Base-by-base conservation (phyloP, 2,113 vertebrate genomes). In the Ameiurus melas region DNA sequence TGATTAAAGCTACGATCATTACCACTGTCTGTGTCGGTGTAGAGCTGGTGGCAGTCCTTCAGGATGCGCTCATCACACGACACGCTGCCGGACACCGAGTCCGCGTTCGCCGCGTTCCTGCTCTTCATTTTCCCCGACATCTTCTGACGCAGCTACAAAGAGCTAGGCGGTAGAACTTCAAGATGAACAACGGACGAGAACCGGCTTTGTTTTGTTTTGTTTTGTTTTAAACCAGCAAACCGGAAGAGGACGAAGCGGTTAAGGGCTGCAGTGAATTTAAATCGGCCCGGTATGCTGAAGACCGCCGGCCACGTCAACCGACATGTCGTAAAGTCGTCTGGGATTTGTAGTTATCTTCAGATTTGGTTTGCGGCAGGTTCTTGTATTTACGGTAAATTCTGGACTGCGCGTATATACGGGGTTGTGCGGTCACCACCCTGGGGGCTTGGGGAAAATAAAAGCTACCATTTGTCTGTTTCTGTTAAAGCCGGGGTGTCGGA, bases 61-160 rank as follows among this genome's bases (percentile, higher is more conserved):
- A 97, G 83, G 78, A 97, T 96, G 51, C 95, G 94, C 90, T 96
- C 96, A 60, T 96, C 95, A 85, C 95, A 94, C 83, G 95, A 94
- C 58, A 96, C 94, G 1, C 92, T 90, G 43, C 92, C 94, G 0
- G 93, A 82, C 79, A 95, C 85, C 0, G 90, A 81, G 10, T 95
- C 94, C 4, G 95, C 94, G 88, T 96, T 97, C 0, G 95, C 95
- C 1, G 93, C 95, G 62, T 90, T 95, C 84, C 96, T 91, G 85
- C 80, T 95, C 91, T 95, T 96, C 39, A 92, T 92, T 89, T 95
- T 96, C 13, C 96, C 96, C 10, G 96, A 95, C 96, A 97, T 97
- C 6, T 53, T 90, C 43, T 27, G 75, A 25, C n/a, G 7, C 16
- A 30, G 16, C 17, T 39, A 36, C n/a, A 60, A 33, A 68, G 3